phyloP scores from a whole-genome alignment of 2,113 vertebrate species.

The Nesoenas mayeri region DNA sequence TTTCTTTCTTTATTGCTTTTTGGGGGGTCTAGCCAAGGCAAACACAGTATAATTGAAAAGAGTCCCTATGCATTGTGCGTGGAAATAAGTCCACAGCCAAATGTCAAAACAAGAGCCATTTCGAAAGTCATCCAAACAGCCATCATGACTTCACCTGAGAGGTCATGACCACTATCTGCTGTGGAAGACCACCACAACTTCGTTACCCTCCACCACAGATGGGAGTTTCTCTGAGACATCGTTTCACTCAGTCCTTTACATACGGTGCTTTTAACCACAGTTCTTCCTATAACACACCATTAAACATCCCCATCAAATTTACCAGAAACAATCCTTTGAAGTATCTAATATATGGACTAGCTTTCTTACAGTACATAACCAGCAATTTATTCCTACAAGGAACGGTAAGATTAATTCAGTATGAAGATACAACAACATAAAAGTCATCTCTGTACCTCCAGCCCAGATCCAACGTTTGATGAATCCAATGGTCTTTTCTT shows the following conservation, averaged over 20 bases:
- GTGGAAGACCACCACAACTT: not conserved
- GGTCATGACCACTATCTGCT: not conserved
- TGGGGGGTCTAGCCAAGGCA: not conserved
- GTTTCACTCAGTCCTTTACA: not conserved
- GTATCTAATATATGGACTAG: not conserved
- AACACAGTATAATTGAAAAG: not conserved
- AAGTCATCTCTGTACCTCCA: conserved; percentile 75
- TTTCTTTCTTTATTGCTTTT: not conserved
- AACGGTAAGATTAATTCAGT: not conserved
- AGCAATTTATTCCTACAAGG: not conserved
- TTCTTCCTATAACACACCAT: not conserved
- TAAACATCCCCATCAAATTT: not conserved
- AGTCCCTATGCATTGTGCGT: not conserved
- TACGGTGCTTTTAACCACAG: not conserved
- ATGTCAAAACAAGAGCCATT: not conserved
- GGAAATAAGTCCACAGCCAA: not conserved
- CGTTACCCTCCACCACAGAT: not conserved
- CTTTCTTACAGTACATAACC: not conserved
- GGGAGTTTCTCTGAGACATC: not conserved
- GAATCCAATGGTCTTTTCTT: conserved; percentile 86
- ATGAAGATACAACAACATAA: not conserved
- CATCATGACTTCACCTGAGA: not conserved
- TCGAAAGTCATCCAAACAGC: not conserved
- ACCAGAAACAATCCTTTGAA: not conserved
- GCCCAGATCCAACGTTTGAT: conserved; percentile 42